A percentile compares a stretch with the other conserved stretches of the same genome.
phyloP scores from a whole-genome alignment of 2,113 vertebrate species.

The Elephantulus edwardii region DNA sequence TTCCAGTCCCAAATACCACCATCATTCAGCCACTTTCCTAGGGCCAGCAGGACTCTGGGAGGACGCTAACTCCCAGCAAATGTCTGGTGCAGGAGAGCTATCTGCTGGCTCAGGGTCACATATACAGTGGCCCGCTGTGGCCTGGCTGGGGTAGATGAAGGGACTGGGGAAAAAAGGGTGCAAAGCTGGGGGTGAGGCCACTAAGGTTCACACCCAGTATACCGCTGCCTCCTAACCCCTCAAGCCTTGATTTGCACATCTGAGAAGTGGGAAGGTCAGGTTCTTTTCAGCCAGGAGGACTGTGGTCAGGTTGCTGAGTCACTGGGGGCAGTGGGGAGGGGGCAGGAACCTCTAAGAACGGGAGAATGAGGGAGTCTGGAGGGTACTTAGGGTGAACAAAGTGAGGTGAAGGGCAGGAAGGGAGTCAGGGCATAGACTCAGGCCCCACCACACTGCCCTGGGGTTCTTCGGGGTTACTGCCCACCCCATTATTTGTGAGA shows the following conservation, averaged over 20 bases:
- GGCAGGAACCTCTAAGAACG: not conserved
- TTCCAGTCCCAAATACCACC: not conserved
- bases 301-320: conserved; percentile 74
- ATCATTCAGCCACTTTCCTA: not conserved
- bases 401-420: not conserved
- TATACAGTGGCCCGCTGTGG: conserved; percentile 15
- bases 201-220: not conserved
- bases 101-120: not conserved
- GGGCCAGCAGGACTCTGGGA: not conserved
- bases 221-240: not conserved
- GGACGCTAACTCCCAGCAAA: not conserved
- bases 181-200: not conserved
- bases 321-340: conserved; percentile 48
- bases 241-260: not conserved
- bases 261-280: not conserved
- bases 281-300: not conserved
- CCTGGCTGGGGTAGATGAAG: not conserved
- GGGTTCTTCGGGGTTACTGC: not conserved
- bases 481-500: not conserved
- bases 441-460: not conserved
- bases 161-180: too few relatives aligned
- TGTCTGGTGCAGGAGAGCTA: conserved; percentile 31
- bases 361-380: not conserved
- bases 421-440: not conserved
- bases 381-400: not conserved